Conservation (phyloP, 2,888 invertebrate genomes). For the Heliconius sara region DNA sequence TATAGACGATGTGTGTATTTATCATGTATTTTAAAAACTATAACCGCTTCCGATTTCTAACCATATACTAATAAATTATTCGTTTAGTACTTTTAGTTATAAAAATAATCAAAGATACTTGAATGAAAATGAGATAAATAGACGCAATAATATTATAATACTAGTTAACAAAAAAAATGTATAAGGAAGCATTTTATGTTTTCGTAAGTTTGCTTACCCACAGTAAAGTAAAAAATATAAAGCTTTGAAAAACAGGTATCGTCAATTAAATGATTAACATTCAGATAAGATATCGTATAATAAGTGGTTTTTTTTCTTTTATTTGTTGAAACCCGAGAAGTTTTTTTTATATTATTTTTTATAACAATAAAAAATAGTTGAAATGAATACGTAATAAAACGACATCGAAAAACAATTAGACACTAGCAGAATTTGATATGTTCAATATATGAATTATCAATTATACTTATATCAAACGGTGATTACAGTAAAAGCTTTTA, state of each 20-base stretch:
- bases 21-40: no score
- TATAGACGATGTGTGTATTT: no score
- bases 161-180: not conserved
- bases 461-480: not conserved
- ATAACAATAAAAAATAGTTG: not conserved
- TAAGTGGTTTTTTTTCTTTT: not conserved
- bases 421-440: not conserved
- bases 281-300: conserved; percentile 1
- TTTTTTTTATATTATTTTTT: not conserved
- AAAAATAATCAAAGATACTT: not conserved
- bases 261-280: not conserved
- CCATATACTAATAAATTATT: no score
- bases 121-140: not conserved
- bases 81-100: no score
- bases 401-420: conserved; percentile 3
- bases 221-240: conserved; percentile 2
- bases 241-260: conserved; percentile 3
- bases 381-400: not conserved
- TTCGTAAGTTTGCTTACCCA: not conserved
- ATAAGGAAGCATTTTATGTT: not conserved
- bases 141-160: not conserved
- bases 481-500: conserved; percentile 3
- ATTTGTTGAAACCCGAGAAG: not conserved
- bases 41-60: no score
- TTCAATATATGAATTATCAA: not conserved